A percentile compares a stretch with the other conserved stretches of the same genome.
Evolutionary conservation across 2,797 vertebrate species (phyloP).

Genomic region (Adelosebastes latens): DNA sequence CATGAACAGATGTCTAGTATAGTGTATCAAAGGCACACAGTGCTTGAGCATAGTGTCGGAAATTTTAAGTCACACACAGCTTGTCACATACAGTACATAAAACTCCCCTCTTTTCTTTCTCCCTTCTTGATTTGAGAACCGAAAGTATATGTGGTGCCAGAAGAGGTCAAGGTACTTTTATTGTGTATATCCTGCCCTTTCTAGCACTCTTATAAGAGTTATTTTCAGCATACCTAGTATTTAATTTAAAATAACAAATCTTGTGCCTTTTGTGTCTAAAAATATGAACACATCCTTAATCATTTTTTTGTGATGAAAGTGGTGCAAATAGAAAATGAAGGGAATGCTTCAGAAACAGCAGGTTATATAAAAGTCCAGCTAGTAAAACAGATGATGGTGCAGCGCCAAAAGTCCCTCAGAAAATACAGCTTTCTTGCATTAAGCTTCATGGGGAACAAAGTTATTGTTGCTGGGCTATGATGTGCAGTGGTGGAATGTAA

Average conservation of each 20-base stretch:
- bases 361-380: background rate
- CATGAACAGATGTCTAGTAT: slow-evolving; percentile 64
- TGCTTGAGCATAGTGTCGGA: slow-evolving; percentile 16
- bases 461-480: background rate
- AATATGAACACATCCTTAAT: background rate
- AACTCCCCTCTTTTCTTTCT: background rate
- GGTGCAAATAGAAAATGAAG: slow-evolving; percentile 10
- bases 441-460: background rate
- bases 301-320: background rate
- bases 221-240: background rate
- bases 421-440: background rate
- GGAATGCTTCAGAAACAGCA: background rate
- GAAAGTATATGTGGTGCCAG: background rate
- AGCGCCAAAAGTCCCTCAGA: background rate
- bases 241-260: background rate
- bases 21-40: slow-evolving; percentile 6
- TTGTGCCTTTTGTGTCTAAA: background rate
- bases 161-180: slow-evolving; percentile 2
- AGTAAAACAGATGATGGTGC: slow-evolving; percentile 2
- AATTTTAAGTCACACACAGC: slow-evolving; percentile 16
- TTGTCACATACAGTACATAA: background rate
- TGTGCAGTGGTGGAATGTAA: background rate
- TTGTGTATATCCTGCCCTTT: background rate
- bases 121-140: background rate
- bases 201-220: too few relatives aligned